phyloP scores from a whole-genome alignment of 1,140 invertebrate genomes.

The Aphelenchoides besseyi region DNA sequence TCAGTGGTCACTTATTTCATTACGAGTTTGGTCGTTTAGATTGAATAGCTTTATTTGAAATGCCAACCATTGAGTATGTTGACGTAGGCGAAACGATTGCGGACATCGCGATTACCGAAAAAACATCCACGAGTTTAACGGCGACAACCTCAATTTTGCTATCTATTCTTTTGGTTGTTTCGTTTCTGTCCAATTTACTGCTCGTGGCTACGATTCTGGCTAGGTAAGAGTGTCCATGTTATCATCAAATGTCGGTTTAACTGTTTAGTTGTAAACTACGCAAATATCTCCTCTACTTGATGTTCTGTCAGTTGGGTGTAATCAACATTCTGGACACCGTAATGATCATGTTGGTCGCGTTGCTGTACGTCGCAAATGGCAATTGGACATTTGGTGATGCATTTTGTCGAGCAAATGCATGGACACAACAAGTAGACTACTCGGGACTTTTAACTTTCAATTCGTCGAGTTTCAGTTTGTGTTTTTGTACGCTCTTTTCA shows the following conservation, averaged over 20 bases:
- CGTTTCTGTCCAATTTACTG: conserved; percentile 30
- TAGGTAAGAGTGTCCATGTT: conserved; percentile 26
- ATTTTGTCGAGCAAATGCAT: conserved; percentile 44
- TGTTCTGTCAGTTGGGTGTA: conserved; percentile 31
- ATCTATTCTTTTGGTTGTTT: conserved; percentile 22
- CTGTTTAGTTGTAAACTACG: conserved; percentile 42
- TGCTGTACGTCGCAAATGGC: conserved; percentile 36
- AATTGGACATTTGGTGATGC: conserved; percentile 38
- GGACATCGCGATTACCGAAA: conserved; percentile 24
- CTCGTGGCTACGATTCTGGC: conserved; percentile 32
- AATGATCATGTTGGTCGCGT: conserved; percentile 21
- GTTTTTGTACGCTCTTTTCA: conserved; percentile 31
- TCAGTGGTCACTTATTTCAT: conserved; percentile 9
- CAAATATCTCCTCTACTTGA: conserved; percentile 36
- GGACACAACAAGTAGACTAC: conserved; percentile 37
- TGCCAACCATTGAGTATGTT: conserved; percentile 25
- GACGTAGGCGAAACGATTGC: conserved; percentile 29
- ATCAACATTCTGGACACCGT: conserved; percentile 27
- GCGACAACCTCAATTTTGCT: conserved; percentile 37
- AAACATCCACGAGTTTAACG: conserved; percentile 27
- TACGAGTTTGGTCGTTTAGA: conserved; percentile 8
- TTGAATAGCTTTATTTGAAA: background rate
- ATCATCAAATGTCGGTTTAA: background rate
- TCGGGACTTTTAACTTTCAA: no score
- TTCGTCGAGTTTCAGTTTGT: conserved; percentile 32